Base-by-base conservation (phyloP, 2,888 invertebrate species). In the Caenorhabditis afra region DNA sequence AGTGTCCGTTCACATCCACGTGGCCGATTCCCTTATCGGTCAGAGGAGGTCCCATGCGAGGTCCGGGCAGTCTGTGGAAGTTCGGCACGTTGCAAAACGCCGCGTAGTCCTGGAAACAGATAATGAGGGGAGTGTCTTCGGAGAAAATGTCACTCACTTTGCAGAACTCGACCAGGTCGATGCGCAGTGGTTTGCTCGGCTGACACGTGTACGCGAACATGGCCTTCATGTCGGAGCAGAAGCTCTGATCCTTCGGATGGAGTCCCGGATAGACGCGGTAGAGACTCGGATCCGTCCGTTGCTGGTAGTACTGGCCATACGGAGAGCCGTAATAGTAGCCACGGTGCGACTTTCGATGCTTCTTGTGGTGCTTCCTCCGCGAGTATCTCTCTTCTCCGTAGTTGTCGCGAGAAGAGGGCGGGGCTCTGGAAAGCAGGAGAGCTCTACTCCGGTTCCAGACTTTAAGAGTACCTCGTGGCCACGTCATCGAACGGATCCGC, bases 81-180 rank as follows among this genome's bases (percentile, higher is more conserved):
- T 87, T 87, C 11, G 83, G 82, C 29, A 86, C 79, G 14, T 81
- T 66, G 50, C 87, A 87, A 41, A 86, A 81, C 4, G 82, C 82
- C 7, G 87, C 61, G 70, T 87, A 87, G 59, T 87, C 86, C 85
- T 86, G 62, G 55, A 82, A 77, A 20, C 4, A 41, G 29, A 45
- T 22, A n/a, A 20, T 1, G 5, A 20, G 11, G 3, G 12, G 4
- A 49, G 45, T 16, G 3, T 2, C 14, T 2, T 5, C 45, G n/a
- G n/a, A 1, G 16, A 3, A n/a, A n/a, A n/a, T n/a, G n/a, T 29
- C 23, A 35, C 61, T 39, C 16, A 86, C 86, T 75, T 87, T 86
- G 59, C 87, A 87, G 58, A 87, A 87, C 62, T 87, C 86, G 41
- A 86, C 86, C 20, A 87, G 76, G 79, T 87, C 87, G 35, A 86